Evolutionary conservation across 2,113 vertebrate genomes (phyloP).

Genomic region (Probosciger aterrimus): DNA sequence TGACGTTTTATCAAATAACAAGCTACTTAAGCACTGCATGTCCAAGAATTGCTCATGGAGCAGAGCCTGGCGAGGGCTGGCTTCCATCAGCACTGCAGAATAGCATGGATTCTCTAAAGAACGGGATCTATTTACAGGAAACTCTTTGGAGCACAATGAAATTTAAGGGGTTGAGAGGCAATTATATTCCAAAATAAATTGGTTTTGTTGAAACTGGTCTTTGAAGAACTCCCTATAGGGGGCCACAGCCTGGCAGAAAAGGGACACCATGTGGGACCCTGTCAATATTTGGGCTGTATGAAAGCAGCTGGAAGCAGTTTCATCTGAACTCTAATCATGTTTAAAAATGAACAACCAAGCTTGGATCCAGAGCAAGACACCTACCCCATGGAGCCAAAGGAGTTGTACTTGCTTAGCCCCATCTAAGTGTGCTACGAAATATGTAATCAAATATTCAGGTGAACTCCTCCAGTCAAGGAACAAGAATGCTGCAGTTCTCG

Average conservation of each 20-base stretch:
- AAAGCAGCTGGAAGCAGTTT: slow-evolving; percentile 49
- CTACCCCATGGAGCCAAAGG: not conserved
- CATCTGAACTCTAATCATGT: not conserved
- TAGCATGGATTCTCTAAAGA: not conserved
- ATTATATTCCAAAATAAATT: slow-evolving; percentile 10
- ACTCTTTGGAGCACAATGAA: not conserved
- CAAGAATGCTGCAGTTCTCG: fast-evolving
- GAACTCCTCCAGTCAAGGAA: not conserved
- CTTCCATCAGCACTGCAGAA: not conserved
- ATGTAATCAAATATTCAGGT: not conserved
- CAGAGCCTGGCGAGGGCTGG: not conserved
- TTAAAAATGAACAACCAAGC: not conserved
- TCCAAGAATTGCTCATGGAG: not conserved
- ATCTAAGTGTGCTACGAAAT: not conserved
- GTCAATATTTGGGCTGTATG: not conserved
- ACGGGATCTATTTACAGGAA: not conserved
- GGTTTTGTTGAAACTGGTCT: not conserved
- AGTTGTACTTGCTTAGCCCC: not conserved
- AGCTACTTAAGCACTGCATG: not conserved
- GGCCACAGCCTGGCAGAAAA: not conserved
- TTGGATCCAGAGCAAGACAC: not conserved
- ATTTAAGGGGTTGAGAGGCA: slow-evolving; percentile 5
- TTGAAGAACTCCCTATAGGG: slow-evolving; percentile 1
- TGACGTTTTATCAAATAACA: not conserved
- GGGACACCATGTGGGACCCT: not conserved